A percentile compares a stretch with the other conserved stretches of the same genome.
Conservation (phyloP, 2,113 vertebrate genomes). For the Eulemur macaco region DNA sequence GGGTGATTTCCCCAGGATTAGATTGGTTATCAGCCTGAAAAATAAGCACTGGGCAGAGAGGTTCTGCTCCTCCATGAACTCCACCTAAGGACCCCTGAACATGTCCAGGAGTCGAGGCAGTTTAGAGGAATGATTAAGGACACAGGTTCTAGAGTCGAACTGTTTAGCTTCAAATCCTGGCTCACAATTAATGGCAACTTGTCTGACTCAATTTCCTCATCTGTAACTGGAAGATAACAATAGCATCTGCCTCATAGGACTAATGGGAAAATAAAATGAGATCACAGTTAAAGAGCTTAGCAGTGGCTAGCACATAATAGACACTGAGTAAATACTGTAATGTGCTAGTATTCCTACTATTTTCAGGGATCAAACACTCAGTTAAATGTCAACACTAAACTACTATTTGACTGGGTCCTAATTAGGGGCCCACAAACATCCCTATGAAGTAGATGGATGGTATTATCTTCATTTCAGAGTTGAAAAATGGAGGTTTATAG, state of each 20-base stretch:
- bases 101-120: background rate
- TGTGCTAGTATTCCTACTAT: background rate
- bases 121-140: background rate
- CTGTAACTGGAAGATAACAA: background rate
- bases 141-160: too few relatives aligned
- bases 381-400: background rate
- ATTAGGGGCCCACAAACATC: background rate
- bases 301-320: background rate
- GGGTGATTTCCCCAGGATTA: background rate
- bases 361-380: background rate
- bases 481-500: background rate
- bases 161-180: background rate
- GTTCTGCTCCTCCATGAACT: background rate
- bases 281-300: background rate
- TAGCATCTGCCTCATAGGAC: background rate
- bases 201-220: background rate
- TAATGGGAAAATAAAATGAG: background rate
- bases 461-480: background rate
- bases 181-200: background rate
- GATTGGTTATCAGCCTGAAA: background rate
- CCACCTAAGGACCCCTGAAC: background rate
- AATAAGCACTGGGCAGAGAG: background rate
- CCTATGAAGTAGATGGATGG: background rate
- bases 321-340: background rate
- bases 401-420: background rate